Base-by-base conservation (phyloP, 1,140 invertebrate genomes). In the Zaprionus lachaisei region DNA sequence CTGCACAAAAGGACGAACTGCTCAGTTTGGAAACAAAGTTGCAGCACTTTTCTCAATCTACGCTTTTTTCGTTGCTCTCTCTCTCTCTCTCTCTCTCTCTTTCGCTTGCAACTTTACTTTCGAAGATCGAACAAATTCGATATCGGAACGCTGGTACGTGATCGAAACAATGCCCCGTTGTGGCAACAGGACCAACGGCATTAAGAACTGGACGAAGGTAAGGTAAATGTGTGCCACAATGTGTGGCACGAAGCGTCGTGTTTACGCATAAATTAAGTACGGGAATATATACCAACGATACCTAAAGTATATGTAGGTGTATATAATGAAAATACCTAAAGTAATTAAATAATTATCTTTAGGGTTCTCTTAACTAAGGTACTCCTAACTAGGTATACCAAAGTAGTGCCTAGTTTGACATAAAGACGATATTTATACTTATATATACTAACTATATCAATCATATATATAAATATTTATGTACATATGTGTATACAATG, bases 61-160 rank as follows among this genome's bases (percentile, higher is more conserved):
- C 4, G 37, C 51, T 68, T 37, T 37, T 66, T 44, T 62, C 15
- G 2, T 5, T n/a, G 4, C 15, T 41, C 24, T 17, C 15, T 37
- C 14, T 26, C 22, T 7, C 5, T 47, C 24, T 20, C 11, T 62
- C 24, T 63, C 26, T 37, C 1, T 28, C 34, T 12, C 12, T 49
- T 9, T 31, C 3, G 44, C 26, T 31, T 4, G 22, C 2, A 44
- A 44, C 41, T 44, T 44, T n/a, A 55, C 44, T 76, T 65, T 34
- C 55, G 28, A 38, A 91, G 85, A 90, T 90, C 85, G 85, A 90
- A 85, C 85, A 75, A 74, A 82, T 90, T 90, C 81, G 85, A 90
- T 90, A 90, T 85, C 82, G 74, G 47, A 49, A 55, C 67, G 68
- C 38, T 58, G 77, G 64, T 75, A 91, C 85, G 85, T 90, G 85